Conservation (phyloP, 53 echinoderm and acorn worm species). For the Holothuria leucospilota region DNA sequence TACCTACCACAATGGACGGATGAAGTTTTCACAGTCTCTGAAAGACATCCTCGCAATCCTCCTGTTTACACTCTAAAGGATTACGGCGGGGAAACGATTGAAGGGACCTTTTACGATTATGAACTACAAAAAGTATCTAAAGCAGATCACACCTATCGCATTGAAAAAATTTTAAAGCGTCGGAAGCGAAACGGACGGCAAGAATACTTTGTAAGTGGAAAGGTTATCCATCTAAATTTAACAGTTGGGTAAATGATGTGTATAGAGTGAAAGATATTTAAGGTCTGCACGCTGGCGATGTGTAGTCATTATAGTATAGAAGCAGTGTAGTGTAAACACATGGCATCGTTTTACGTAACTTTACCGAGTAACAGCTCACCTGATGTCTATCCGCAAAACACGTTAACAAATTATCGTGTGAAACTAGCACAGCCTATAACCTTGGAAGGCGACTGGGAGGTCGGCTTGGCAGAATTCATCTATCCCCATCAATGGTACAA, state of each 20-base stretch:
- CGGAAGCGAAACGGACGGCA: no score
- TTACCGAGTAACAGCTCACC: slow-evolving; percentile 62
- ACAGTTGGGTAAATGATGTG: slow-evolving; percentile 32
- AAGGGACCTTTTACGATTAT: no score
- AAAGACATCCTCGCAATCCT: background rate
- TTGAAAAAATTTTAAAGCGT: no score
- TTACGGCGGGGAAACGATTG: no score
- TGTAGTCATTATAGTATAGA: no score
- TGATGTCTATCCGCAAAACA: slow-evolving; percentile 51
- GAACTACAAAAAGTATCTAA: no score
- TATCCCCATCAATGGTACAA: slow-evolving; percentile 65
- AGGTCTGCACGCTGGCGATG: no score
- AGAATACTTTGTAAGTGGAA: no score
- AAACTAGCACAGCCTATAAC: slow-evolving; percentile 22
- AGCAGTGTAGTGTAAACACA: background rate
- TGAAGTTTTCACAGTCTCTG: slow-evolving; percentile 41
- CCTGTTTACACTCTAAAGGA: slow-evolving; percentile 41
- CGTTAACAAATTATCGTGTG: slow-evolving; percentile 39
- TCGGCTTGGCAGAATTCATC: slow-evolving; percentile 41
- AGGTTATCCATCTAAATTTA: slow-evolving; percentile 50
- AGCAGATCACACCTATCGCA: no score
- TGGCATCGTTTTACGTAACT: slow-evolving; percentile 57
- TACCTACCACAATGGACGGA: slow-evolving; percentile 56
- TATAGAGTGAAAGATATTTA: background rate
- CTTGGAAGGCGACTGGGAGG: background rate